Percentiles rank a stretch among this genome's conserved stretches.
Evolutionary conservation across 2,113 vertebrate species (phyloP).

Genomic region (Crocuta crocuta): DNA sequence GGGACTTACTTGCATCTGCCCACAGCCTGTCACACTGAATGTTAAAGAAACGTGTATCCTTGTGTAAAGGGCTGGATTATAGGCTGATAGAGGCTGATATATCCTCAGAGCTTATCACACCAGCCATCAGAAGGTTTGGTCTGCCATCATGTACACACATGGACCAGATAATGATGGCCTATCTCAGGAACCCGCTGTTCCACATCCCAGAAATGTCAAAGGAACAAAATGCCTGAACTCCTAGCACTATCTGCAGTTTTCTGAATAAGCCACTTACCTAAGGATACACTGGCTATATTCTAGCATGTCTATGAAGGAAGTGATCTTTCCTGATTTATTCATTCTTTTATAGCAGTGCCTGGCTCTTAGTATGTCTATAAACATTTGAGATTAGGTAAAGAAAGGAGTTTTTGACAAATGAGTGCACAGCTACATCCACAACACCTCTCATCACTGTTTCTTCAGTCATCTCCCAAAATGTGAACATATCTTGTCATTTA

Average conservation of each 20-base stretch:
- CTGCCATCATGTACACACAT: background rate
- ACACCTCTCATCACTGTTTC: too few relatives aligned
- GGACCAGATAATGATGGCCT: background rate
- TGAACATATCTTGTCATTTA: background rate
- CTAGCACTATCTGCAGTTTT: background rate
- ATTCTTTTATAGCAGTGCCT: background rate
- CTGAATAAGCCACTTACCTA: background rate
- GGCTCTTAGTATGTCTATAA: background rate
- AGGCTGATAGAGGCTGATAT: background rate
- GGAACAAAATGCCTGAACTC: background rate
- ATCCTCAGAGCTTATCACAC: background rate
- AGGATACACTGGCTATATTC: background rate
- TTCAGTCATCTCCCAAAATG: background rate
- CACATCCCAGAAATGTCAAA: background rate
- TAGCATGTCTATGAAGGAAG: background rate
- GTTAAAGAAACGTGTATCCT: background rate
- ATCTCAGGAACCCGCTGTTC: too few relatives aligned
- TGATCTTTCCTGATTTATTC: background rate
- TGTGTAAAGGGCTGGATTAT: background rate
- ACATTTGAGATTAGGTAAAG: background rate
- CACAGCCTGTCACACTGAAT: background rate
- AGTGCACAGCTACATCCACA: background rate
- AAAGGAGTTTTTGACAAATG: background rate
- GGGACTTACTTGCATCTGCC: too few relatives aligned
- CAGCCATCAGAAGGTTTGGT: background rate